Conservation (phyloP, 1,140 invertebrate genomes). For the Orchestia grillus region DNA sequence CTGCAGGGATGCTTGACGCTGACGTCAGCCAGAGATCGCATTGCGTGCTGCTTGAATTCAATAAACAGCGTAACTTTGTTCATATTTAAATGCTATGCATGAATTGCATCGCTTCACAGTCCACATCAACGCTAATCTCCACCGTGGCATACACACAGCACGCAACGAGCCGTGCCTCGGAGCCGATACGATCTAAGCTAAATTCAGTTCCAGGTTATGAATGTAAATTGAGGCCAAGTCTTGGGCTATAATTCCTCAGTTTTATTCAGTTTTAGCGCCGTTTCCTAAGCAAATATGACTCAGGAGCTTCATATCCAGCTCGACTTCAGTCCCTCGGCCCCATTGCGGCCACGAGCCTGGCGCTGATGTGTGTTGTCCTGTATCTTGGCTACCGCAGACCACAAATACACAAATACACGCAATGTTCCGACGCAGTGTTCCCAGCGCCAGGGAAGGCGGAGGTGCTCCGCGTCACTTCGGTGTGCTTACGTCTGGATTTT, state of each 20-base stretch:
- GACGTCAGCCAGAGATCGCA: too few species aligned
- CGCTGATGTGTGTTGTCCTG: too few species aligned
- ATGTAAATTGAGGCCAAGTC: background rate
- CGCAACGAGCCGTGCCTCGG: background rate
- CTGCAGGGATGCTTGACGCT: too few species aligned
- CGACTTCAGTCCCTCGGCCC: too few species aligned
- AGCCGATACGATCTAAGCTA: background rate
- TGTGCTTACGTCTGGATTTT: too few species aligned
- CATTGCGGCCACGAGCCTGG: too few species aligned
- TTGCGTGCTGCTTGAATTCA: too few species aligned
- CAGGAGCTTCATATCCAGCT: background rate
- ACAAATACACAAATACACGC: too few species aligned
- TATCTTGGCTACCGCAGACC: too few species aligned
- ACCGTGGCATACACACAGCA: background rate
- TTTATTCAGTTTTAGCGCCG: background rate
- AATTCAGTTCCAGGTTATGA: background rate
- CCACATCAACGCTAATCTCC: background rate
- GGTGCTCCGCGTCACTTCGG: too few species aligned
- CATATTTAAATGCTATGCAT: background rate
- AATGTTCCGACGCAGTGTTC: too few species aligned
- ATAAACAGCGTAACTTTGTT: background rate
- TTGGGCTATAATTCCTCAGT: background rate
- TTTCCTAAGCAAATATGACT: background rate
- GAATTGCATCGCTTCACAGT: background rate
- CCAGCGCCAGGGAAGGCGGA: too few species aligned